Conservation (phyloP, 2,113 vertebrate genomes). For the Eurypyga helias region DNA sequence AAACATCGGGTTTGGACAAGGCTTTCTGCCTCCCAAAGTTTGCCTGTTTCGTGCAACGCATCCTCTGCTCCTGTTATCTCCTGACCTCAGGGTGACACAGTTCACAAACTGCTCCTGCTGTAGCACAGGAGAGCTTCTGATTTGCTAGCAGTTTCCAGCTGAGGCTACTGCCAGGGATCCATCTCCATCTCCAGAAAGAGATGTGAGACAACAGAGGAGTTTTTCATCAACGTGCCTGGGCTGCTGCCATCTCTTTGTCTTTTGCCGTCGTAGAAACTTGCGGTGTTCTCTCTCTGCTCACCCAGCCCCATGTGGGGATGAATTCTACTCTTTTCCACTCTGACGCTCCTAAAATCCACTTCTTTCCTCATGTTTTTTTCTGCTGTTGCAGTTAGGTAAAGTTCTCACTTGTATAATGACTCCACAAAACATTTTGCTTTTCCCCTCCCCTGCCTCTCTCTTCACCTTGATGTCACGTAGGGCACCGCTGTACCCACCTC, state of each 20-base stretch:
- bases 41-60: background rate
- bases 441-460: background rate
- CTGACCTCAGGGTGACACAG: background rate
- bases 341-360: background rate
- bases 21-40: background rate
- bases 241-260: background rate
- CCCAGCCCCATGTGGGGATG: no score
- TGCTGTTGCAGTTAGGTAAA: background rate
- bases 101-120: background rate
- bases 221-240: accelerated
- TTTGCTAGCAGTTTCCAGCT: background rate
- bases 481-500: background rate
- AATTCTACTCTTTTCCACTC: background rate
- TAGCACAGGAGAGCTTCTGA: background rate
- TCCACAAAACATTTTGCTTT: background rate
- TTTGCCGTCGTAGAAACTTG: background rate
- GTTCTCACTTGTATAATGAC: background rate
- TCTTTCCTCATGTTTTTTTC: background rate
- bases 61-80: background rate
- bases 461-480: background rate
- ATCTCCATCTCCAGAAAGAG: background rate
- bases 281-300: background rate
- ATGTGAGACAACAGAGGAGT: background rate
- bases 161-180: background rate
- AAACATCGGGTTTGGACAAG: background rate